Evolutionary conservation across 1,140 invertebrate species (phyloP).

Genomic region (Trachelipus rathkii): DNA sequence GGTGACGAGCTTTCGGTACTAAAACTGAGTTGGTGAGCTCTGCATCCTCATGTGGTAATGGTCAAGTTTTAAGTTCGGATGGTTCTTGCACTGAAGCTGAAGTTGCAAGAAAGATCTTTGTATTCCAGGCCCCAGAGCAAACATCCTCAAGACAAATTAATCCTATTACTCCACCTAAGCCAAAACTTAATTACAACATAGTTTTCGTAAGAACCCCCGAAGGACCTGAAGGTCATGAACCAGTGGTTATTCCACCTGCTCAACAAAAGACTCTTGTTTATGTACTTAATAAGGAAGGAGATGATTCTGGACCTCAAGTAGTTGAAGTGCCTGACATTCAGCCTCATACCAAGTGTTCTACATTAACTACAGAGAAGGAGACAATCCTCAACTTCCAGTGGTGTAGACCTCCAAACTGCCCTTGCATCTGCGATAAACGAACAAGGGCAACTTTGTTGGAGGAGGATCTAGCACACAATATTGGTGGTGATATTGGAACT

Average conservation of each 20-base stretch:
- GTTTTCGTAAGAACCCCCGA: conserved; percentile 39
- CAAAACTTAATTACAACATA: conserved; percentile 35
- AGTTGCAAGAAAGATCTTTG: conserved; percentile 16
- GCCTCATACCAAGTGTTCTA: conserved; percentile 22
- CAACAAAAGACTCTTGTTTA: conserved; percentile 40
- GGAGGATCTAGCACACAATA: conserved; percentile 5
- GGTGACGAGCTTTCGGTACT: neutral
- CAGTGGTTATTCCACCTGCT: conserved; percentile 34
- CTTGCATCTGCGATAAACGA: conserved; percentile 27
- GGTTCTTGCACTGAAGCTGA: conserved; percentile 27
- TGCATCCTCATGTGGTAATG: conserved; percentile 18
- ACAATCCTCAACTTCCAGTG: conserved; percentile 17
- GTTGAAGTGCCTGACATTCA: conserved; percentile 28
- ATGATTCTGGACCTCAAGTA: conserved; percentile 12
- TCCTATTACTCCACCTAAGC: conserved; percentile 9
- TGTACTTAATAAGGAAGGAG: conserved; percentile 34
- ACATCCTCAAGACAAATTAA: conserved; percentile 1
- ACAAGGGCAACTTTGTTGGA: conserved; percentile 25
- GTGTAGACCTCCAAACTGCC: conserved; percentile 23
- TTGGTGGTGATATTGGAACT: neutral
- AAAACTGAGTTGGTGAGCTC: conserved; percentile 11
- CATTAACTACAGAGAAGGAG: conserved; percentile 20
- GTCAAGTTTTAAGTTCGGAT: conserved; percentile 33
- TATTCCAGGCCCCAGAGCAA: conserved; percentile 17
- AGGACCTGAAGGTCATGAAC: neutral